These are phyloP conservation scores for Lochmaea crataegi DNA, from an alignment of 2,888 invertebrate species.

Conservation along the genomic window DNA sequence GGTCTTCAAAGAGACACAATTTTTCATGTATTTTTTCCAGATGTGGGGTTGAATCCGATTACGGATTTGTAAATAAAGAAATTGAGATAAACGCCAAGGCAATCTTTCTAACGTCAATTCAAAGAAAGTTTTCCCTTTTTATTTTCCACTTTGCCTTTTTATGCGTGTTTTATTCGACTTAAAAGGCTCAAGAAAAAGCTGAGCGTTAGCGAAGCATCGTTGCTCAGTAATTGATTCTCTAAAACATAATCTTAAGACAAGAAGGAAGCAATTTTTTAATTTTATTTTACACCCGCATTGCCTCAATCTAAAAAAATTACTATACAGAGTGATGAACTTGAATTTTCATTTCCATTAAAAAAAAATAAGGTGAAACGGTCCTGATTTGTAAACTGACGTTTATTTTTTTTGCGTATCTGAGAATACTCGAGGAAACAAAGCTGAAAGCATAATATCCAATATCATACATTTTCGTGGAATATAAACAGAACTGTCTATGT, in stretches of 20 bases:
- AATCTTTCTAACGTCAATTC: conserved; percentile 31
- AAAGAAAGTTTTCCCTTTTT: conserved; percentile 36
- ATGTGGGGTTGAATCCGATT: conserved; percentile 25
- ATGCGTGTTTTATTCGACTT: conserved; percentile 45
- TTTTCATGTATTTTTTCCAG: conserved; percentile 6
- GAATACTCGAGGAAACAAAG: background rate
- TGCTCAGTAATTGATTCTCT: conserved; percentile 52
- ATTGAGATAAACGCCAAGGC: conserved; percentile 30
- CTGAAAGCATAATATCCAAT: background rate
- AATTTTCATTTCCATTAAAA: no score
- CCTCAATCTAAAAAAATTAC: background rate
- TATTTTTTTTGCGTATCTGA: background rate
- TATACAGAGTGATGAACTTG: no score
- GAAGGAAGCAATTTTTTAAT: conserved; percentile 43
- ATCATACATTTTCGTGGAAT: conserved; percentile 17
- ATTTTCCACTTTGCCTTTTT: conserved; percentile 41
- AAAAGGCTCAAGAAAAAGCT: conserved; percentile 37
- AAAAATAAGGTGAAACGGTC: no score
- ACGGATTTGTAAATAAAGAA: conserved; percentile 33
- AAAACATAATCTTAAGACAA: conserved; percentile 47
- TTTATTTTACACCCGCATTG: conserved; percentile 40
- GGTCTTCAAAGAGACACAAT: background rate
- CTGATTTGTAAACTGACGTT: no score
- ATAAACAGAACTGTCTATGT: conserved; percentile 43
- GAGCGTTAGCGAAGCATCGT: conserved; percentile 46